phyloP scores from a whole-genome alignment of 2,797 vertebrate genomes.

The Amblyraja radiata region DNA sequence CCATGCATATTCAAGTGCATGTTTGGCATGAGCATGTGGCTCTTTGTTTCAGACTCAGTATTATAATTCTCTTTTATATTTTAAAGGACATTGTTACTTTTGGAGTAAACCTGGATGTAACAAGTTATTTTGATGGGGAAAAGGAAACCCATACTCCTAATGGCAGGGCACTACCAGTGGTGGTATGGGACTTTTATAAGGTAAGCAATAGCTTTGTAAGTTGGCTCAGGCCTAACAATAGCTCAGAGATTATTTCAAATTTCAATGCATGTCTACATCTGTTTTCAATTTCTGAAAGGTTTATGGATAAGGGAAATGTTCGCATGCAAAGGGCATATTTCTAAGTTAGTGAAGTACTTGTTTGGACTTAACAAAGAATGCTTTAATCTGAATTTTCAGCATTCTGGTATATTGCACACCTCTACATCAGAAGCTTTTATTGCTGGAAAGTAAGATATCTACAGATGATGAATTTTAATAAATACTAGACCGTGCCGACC shows the following conservation, averaged over 20 bases:
- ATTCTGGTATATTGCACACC: background rate
- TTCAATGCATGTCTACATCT: background rate
- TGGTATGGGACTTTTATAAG: constrained; percentile 84
- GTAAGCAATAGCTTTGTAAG: constrained; percentile 45
- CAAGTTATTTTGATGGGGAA: constrained; percentile 74
- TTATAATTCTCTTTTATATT: background rate
- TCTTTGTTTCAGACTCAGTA: background rate
- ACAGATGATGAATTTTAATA: background rate
- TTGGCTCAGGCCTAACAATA: background rate
- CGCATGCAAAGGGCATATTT: background rate
- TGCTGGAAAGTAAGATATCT: background rate
- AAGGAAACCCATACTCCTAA: constrained; percentile 83
- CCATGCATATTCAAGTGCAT: no score
- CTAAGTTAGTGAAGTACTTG: background rate
- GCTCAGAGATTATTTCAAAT: background rate
- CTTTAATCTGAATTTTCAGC: background rate
- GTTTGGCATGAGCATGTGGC: background rate
- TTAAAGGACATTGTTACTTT: constrained; percentile 73
- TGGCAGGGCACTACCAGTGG: constrained; percentile 75
- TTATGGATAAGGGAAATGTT: background rate
- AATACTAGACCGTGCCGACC: no score
- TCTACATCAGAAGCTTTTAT: background rate
- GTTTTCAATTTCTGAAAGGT: background rate
- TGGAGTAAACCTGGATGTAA: constrained; percentile 88
- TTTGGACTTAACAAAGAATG: background rate